Conservation (phyloP, 2,797 vertebrate genomes). For the Peromyscus eremicus region DNA sequence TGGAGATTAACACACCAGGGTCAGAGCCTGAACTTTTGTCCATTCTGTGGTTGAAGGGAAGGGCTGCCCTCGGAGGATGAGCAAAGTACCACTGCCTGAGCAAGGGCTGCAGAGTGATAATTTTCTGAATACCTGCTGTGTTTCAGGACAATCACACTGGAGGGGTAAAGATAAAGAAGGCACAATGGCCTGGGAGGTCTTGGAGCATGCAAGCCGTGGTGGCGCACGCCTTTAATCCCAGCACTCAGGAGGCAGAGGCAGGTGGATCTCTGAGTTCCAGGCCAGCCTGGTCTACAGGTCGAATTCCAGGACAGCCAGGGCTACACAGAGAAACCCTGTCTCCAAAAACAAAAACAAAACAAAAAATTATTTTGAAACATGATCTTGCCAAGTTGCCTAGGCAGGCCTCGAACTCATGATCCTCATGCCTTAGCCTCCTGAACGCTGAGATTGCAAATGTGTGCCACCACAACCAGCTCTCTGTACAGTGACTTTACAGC, state of each 20-base stretch:
- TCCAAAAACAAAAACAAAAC: not conserved
- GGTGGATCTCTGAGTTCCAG: not conserved
- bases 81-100: not conserved
- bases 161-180: constrained; percentile 6
- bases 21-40: constrained; percentile 12
- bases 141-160: not conserved
- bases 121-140: not conserved
- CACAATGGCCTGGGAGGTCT: not conserved
- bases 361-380: not conserved
- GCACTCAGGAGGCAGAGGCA: not conserved
- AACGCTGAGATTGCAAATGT: not conserved
- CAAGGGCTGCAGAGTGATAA: not conserved
- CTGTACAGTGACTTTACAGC: not conserved
- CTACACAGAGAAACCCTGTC: not conserved
- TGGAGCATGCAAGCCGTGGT: too few relatives aligned
- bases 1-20: not conserved
- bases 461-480: not conserved
- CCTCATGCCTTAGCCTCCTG: not conserved
- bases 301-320: not conserved
- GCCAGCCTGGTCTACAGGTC: not conserved
- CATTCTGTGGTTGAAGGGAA: not conserved
- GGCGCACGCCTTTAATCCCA: not conserved
- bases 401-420: not conserved
- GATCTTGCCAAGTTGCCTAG: not conserved
- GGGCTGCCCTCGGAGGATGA: not conserved